phyloP scores from a whole-genome alignment of 2,113 vertebrate genomes.

The Periophthalmodon schlosseri region DNA sequence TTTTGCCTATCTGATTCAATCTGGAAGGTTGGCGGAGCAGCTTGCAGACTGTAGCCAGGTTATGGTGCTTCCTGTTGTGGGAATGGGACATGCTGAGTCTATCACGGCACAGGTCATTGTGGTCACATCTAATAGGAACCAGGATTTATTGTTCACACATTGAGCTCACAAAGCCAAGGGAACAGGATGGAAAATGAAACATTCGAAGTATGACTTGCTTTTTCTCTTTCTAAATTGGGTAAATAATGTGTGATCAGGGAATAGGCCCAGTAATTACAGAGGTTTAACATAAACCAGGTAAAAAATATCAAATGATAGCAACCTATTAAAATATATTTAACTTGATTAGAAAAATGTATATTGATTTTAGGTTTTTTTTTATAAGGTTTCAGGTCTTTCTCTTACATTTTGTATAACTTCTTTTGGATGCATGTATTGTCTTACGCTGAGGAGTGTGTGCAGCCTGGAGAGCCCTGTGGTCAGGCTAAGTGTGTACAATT shows the following conservation, averaged over 20 bases:
- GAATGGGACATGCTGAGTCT: slow-evolving; percentile 51
- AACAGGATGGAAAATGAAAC: slow-evolving; percentile 37
- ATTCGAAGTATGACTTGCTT: slow-evolving; percentile 32
- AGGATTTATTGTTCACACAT: slow-evolving; percentile 66
- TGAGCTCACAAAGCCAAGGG: slow-evolving; percentile 40
- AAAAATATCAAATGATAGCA: too few relatives aligned
- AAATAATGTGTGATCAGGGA: neutral
- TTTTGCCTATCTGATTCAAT: slow-evolving; percentile 52
- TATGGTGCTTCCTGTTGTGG: slow-evolving; percentile 66
- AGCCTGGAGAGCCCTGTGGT: slow-evolving; percentile 58
- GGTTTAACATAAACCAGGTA: too few relatives aligned
- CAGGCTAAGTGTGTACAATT: slow-evolving; percentile 59
- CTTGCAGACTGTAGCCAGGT: slow-evolving; percentile 38
- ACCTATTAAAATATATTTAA: too few relatives aligned
- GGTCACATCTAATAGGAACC: slow-evolving; percentile 69
- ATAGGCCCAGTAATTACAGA: too few relatives aligned
- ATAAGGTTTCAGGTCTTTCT: neutral
- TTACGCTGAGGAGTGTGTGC: slow-evolving; percentile 54
- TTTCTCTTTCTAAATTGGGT: neutral
- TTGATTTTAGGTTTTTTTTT: too few relatives aligned
- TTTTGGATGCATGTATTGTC: slow-evolving; percentile 64
- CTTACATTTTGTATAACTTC: slow-evolving; percentile 15
- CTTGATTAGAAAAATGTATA: too few relatives aligned
- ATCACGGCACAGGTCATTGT: slow-evolving; percentile 48
- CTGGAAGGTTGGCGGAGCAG: slow-evolving; percentile 27